Evolutionary conservation across 2,113 vertebrate species (phyloP).

Genomic region (Dicentrarchus labrax): DNA sequence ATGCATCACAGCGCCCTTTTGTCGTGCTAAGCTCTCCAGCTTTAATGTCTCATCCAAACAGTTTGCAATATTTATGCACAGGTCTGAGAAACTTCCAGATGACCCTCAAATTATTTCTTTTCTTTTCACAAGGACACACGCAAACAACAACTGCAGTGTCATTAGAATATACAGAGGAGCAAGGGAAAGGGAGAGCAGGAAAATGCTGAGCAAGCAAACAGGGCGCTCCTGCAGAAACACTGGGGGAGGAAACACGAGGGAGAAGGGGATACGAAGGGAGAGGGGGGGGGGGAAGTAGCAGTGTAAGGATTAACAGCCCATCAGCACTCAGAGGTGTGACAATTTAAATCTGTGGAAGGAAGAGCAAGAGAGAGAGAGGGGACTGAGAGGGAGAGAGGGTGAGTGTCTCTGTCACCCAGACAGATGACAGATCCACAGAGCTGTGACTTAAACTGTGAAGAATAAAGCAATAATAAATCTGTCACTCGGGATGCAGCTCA

Average conservation of each 20-base stretch:
- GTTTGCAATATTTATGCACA: slow-evolving; percentile 40
- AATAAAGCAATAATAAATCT: slow-evolving; percentile 71
- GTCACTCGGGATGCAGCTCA: slow-evolving; percentile 45
- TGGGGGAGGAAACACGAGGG: not conserved
- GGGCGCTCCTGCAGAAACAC: slow-evolving; percentile 45
- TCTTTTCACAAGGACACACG: slow-evolving; percentile 49
- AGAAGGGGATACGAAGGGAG: not conserved
- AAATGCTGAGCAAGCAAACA: slow-evolving; percentile 64
- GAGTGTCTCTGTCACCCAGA: slow-evolving; percentile 28
- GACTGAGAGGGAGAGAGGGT: not conserved
- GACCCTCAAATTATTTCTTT: slow-evolving; percentile 22
- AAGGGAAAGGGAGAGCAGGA: not conserved
- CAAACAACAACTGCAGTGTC: slow-evolving; percentile 53
- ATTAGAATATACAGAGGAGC: slow-evolving; percentile 63
- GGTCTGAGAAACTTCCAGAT: slow-evolving; percentile 14
- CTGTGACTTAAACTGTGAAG: slow-evolving; percentile 72
- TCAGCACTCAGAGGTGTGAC: slow-evolving; percentile 38
- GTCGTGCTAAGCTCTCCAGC: not conserved
- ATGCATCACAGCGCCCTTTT: slow-evolving; percentile 14
- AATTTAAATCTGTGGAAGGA: slow-evolving; percentile 29
- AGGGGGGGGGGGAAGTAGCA: not conserved
- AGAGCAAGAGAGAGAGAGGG: slow-evolving; percentile 10
- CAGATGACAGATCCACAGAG: slow-evolving; percentile 47
- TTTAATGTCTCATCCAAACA: slow-evolving; percentile 36
- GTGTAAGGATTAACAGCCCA: slow-evolving; percentile 22